Percentiles rank a stretch among this genome's conserved stretches.
These are phyloP conservation scores for Nysson spinosus DNA, from an alignment of 2,888 invertebrate genomes.

Conservation along the genomic window DNA sequence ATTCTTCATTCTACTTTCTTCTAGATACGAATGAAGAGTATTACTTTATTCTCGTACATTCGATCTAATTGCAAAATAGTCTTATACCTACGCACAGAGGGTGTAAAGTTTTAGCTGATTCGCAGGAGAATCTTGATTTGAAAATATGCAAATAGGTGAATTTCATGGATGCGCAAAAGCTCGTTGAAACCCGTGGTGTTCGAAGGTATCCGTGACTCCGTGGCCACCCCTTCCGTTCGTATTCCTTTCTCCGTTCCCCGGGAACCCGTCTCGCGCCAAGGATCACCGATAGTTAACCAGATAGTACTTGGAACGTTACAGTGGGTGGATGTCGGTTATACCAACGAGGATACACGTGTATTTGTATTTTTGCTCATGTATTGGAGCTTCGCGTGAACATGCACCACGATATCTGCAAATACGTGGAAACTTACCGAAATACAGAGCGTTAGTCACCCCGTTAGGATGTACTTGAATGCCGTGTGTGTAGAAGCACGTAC, in stretches of 20 bases:
- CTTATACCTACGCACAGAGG: no score
- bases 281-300: constrained; percentile 59
- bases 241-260: constrained; percentile 28
- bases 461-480: neutral
- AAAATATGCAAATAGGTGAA: constrained; percentile 4
- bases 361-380: constrained; percentile 4
- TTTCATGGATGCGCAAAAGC: constrained; percentile 19
- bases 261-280: constrained; percentile 53
- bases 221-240: constrained; percentile 39
- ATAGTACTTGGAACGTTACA: constrained; percentile 55
- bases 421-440: constrained; percentile 2
- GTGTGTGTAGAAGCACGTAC: neutral
- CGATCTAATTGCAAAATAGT: no score
- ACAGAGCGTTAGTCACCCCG: constrained; percentile 29
- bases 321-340: constrained; percentile 51
- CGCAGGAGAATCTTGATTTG: no score
- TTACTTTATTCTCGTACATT: no score
- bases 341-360: constrained; percentile 8
- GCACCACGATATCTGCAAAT: constrained; percentile 22
- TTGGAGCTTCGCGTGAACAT: constrained; percentile 25
- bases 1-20: no score
- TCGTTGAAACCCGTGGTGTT: constrained; percentile 17
- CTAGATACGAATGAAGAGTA: no score
- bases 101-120: no score
- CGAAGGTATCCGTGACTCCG: constrained; percentile 37